Evolutionary conservation across 2,888 invertebrate genomes (phyloP).

Genomic region (Trissoscelio sp.): DNA sequence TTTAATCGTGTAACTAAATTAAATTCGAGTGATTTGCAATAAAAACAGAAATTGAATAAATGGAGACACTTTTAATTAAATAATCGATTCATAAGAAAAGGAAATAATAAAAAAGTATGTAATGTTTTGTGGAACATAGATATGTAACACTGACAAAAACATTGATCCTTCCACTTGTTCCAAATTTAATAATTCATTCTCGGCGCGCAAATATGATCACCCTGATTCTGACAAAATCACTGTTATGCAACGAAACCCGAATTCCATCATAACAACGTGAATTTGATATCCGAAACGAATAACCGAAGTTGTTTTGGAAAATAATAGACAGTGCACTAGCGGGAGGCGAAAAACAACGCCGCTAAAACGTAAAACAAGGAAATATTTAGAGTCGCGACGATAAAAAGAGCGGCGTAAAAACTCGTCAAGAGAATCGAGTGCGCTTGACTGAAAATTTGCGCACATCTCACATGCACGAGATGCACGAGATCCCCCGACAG

Average conservation of each 20-base stretch:
- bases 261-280: conserved; percentile 33
- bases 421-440: conserved; percentile 62
- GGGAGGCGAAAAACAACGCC: conserved; percentile 21
- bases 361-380: conserved; percentile 55
- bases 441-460: conserved; percentile 56
- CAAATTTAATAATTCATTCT: conserved; percentile 43
- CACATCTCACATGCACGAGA: conserved; percentile 46
- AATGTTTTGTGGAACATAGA: too few relatives aligned
- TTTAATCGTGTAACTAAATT: too few relatives aligned
- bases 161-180: background rate
- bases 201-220: conserved; percentile 23
- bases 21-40: too few relatives aligned
- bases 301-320: conserved; percentile 34
- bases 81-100: too few relatives aligned
- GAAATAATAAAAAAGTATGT: too few relatives aligned
- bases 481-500: conserved; percentile 8
- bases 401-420: conserved; percentile 54
- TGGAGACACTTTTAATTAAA: too few relatives aligned
- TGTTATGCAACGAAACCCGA: conserved; percentile 2
- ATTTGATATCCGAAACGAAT: conserved; percentile 44
- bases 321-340: conserved; percentile 40
- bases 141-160: too few relatives aligned
- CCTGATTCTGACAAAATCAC: conserved; percentile 18
- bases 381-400: conserved; percentile 49
- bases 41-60: too few relatives aligned